Base-by-base conservation (phyloP, 2,113 vertebrate genomes). In the Istiophorus platypterus region DNA sequence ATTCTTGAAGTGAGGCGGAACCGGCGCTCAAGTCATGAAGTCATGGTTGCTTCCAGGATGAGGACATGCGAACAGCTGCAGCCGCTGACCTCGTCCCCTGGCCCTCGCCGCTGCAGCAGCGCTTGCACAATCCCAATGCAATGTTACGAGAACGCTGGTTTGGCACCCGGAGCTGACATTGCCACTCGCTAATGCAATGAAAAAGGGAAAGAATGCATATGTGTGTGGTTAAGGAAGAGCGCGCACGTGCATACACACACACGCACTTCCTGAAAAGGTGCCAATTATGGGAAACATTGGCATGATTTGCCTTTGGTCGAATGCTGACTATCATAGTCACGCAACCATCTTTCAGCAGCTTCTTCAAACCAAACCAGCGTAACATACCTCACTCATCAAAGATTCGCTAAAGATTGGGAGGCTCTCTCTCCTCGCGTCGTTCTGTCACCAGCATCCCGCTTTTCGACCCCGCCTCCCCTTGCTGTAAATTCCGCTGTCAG, bases 1-100 rank as follows among this genome's bases (percentile, higher is more conserved):
- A 61, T 49, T 56, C 27, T 66, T 42, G 20, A 81, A 72, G 76
- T 1, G 64, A 86, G 86, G 81, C 42, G 86, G 83, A 87, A 80
- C 81, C 31, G 26, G 67, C 56, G 7, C 59, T 82, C 2, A 37
- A 17, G 73, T n/a, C n/a, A n/a, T 91, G 85, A 91, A 56, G 87
- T 91, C 88, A 85, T 63, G 78, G 66, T 88, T 72, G 63, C 88
- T 74, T 87, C 65, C 69, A 54, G 67, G 81, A 84, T 87, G 89
- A 91, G 72, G 89, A 84, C 90, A 89, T 86, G 70, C 18, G 11
- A 72, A 87, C 85, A 92, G 82, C 90, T 91, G 90, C 76, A 20
- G 81, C 72, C 70, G 4, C 81, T 85, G 91, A 92, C 87, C 90
- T 79, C 45, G 77, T 75, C 78, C 79, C 62, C 81, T 64, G 81